Percentiles rank a stretch among this genome's conserved stretches.
phyloP scores from a whole-genome alignment of 2,888 invertebrate genomes.

The Cosmorhoe ocellata region DNA sequence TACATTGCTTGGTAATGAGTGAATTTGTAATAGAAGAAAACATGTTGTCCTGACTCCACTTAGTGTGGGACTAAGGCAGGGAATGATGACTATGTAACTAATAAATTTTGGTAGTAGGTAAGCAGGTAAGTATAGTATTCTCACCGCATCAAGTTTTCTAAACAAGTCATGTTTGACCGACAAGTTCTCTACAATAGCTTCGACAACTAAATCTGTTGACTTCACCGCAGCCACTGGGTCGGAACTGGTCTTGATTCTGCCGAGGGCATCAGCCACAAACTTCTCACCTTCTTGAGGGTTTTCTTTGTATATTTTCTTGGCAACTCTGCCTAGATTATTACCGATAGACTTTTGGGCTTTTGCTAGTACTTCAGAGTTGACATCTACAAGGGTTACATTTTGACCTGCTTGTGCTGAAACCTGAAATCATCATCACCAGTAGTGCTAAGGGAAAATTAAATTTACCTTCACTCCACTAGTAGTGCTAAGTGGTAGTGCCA shows the following conservation, averaged over 20 bases:
- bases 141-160: constrained; percentile 85
- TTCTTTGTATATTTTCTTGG: constrained; percentile 89
- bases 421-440: constrained; percentile 80
- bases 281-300: constrained; percentile 84
- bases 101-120: too few relatives aligned
- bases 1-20: too few relatives aligned
- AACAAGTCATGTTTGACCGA: constrained; percentile 90
- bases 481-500: too few relatives aligned
- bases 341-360: constrained; percentile 88
- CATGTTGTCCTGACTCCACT: too few relatives aligned
- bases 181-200: constrained; percentile 94
- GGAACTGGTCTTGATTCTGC: constrained; percentile 83
- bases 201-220: constrained; percentile 88
- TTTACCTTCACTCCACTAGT: too few relatives aligned
- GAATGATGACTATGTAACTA: too few relatives aligned
- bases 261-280: constrained; percentile 84
- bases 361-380: constrained; percentile 86
- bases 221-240: constrained; percentile 84
- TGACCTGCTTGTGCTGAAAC: constrained; percentile 93
- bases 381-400: constrained; percentile 90
- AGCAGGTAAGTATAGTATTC: too few relatives aligned
- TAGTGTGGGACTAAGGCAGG: too few relatives aligned
- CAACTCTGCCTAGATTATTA: constrained; percentile 87
- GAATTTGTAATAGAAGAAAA: too few relatives aligned
- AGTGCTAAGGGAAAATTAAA: too few relatives aligned